Evolutionary conservation across 2,113 vertebrate genomes (phyloP), one percentile per base, ranked within the genome.

Genomic region (Spheniscus mendiculus): DNA sequence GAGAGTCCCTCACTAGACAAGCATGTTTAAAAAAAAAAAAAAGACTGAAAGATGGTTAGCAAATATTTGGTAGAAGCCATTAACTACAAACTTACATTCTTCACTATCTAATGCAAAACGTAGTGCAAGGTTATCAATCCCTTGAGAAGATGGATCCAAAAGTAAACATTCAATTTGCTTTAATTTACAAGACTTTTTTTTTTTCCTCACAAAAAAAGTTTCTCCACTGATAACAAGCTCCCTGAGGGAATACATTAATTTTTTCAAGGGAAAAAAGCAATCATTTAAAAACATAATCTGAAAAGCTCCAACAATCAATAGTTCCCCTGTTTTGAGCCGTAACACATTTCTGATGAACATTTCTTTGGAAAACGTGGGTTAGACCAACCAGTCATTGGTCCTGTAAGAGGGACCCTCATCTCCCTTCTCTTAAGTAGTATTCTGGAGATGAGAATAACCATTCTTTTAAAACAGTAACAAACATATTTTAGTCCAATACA

Each of bases 51-150:
- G 72, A 79, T 32, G 11, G 12, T 91, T 84, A 95, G 52, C 26
- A 93, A 93, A 42, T 95, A 95, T 97, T 97, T 96, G 95, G 96
- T 97, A 95, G 49, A 97, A 96, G 94, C 95, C 89, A 85, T 92
- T 95, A 95, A 71, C 20, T 30, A 78, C 65, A 83, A 96, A 79
- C 69, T 40, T 79, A 55, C 20, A 69, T 65, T 83, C 40, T 76
- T 67, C 25, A 30, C 47, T 78, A 56, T 10, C 34, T 69, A 78
- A 84, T 22, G 61, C 29, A 97, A 96, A 95, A 95, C 22, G 66
- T 52, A 95, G 84, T 83, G 73, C 74, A 95, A 96, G 83, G 38
- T 74, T 91, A 71, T 67, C 76, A 79, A 82, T 70, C 72, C 91
- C 80, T 92, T 82, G 61, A 95, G 80, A 91, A 87, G 83, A 89